Evolutionary conservation across 30 jellyfish, hydroid and myxozoan genomes (phyloP).

Genomic region (Hydra vulgaris): DNA sequence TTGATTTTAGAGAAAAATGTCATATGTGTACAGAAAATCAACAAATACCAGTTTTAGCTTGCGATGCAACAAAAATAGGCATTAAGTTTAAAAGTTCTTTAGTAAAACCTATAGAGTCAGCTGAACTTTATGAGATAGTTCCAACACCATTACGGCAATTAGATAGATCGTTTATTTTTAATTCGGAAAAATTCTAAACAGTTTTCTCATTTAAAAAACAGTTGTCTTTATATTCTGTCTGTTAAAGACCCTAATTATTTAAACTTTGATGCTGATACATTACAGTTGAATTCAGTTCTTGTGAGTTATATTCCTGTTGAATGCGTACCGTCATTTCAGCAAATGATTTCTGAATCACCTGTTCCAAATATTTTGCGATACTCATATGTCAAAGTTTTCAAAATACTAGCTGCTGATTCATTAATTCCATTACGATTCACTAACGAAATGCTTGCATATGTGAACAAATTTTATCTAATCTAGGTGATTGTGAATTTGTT

Average conservation of each 20-base stretch:
- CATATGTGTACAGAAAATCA: background rate
- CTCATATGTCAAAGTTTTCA: background rate
- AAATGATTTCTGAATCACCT: background rate
- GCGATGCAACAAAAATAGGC: slow-evolving; percentile 16
- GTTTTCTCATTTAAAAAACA: background rate
- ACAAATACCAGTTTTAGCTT: background rate
- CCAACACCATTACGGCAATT: background rate
- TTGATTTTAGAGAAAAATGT: slow-evolving; percentile 13
- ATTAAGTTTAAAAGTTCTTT: background rate
- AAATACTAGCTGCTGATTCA: background rate
- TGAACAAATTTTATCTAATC: background rate
- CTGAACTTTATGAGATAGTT: background rate
- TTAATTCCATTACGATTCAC: background rate
- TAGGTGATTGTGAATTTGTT: background rate
- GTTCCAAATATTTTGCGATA: background rate
- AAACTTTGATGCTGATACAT: background rate
- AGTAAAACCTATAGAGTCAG: slow-evolving; percentile 2
- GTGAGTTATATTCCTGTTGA: background rate
- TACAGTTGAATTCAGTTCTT: background rate
- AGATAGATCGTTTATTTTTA: background rate
- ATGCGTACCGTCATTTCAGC: background rate
- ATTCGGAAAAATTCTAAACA: background rate
- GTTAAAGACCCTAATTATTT: background rate
- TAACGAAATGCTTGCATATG: background rate
- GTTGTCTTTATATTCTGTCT: background rate